phyloP scores from a whole-genome alignment of 2,797 vertebrate genomes.

The Sebastes steindachneri region DNA sequence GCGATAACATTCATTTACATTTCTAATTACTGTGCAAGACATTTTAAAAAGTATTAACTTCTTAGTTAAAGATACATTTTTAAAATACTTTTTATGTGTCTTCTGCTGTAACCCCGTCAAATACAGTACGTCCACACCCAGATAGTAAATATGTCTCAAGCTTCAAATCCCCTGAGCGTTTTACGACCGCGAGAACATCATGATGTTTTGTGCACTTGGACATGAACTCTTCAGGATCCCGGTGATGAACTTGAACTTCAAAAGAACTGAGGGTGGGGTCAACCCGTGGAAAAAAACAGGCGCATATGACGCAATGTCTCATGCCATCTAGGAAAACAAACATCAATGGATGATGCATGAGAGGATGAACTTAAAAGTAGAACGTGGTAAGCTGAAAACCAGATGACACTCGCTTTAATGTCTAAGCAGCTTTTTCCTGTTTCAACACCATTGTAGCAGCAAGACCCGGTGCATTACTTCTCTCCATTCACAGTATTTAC shows the following conservation, averaged over 20 bases:
- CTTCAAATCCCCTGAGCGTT: constrained; percentile 8
- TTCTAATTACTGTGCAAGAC: background rate
- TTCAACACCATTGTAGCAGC: constrained; percentile 10
- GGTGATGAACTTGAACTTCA: constrained; percentile 67
- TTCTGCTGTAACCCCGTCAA: background rate
- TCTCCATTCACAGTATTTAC: background rate
- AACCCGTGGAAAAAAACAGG: constrained; percentile 49
- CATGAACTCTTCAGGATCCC: constrained; percentile 50
- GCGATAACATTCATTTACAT: background rate
- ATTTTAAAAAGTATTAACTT: background rate
- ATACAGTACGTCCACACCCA: background rate
- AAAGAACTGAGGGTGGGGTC: constrained; percentile 42
- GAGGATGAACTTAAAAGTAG: constrained; percentile 33
- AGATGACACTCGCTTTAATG: constrained; percentile 50
- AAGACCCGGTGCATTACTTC: background rate
- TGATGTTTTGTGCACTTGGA: constrained; percentile 39
- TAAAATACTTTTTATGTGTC: background rate
- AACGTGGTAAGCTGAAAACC: constrained; percentile 47
- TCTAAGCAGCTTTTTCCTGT: constrained; percentile 35
- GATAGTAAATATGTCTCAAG: constrained; percentile 7
- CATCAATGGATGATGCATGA: constrained; percentile 49
- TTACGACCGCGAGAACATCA: constrained; percentile 21
- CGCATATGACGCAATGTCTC: constrained; percentile 58
- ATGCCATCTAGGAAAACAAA: constrained; percentile 62
- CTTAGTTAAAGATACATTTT: background rate